A percentile compares a stretch with the other conserved stretches of the same genome.
Evolutionary conservation across 2,888 invertebrate species (phyloP).

Genomic region (Microctonus hyperodae): DNA sequence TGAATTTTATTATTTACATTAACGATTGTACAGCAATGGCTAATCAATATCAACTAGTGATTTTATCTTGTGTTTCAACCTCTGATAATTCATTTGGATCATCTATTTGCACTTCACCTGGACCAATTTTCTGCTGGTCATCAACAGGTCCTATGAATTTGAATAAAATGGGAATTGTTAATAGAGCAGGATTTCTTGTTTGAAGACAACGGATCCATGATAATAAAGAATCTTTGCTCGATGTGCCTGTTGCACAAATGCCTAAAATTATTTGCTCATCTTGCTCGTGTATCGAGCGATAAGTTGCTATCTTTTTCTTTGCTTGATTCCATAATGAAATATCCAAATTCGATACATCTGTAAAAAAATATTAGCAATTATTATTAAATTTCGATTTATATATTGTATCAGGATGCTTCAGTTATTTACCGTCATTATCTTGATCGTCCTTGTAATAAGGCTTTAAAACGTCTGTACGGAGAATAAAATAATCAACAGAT

Average conservation of each 20-base stretch:
- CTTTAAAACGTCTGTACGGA: constrained; percentile 72
- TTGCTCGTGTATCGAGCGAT: constrained; percentile 86
- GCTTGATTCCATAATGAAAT: constrained; percentile 67
- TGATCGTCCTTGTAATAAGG: constrained; percentile 30
- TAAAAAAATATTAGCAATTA: constrained; percentile 44
- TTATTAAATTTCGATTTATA: too few relatives aligned
- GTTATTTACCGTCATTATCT: constrained; percentile 72
- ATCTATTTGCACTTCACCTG: background rate
- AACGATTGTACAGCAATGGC: too few relatives aligned
- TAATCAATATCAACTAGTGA: background rate
- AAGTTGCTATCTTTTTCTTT: constrained; percentile 61
- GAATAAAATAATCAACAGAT: constrained; percentile 82
- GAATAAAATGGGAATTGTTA: constrained; percentile 84
- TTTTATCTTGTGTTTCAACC: constrained; percentile 8
- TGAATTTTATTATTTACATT: too few relatives aligned
- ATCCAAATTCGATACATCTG: constrained; percentile 76
- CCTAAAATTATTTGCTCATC: constrained; percentile 89
- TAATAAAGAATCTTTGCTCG: constrained; percentile 88
- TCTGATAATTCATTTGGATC: background rate
- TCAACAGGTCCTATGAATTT: constrained; percentile 66
- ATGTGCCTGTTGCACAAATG: constrained; percentile 90
- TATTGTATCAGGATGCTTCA: too few relatives aligned
- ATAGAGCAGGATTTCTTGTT: constrained; percentile 76
- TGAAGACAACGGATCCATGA: constrained; percentile 89
- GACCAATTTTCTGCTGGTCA: background rate